Base-by-base conservation (phyloP, 2,797 vertebrate genomes). In the Tadarida brasiliensis region DNA sequence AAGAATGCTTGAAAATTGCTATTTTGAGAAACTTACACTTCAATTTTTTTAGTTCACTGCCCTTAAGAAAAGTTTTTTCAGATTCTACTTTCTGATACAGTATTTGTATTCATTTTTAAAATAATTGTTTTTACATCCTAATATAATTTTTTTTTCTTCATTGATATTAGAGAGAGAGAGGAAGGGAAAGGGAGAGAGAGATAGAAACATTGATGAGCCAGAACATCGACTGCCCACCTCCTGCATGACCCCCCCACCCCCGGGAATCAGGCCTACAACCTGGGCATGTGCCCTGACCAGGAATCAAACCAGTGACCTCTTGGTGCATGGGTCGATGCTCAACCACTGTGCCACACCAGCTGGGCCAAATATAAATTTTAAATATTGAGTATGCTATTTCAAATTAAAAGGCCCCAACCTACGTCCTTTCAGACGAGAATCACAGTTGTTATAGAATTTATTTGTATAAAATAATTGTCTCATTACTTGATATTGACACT, bases 1-100 rank as follows among this genome's bases (percentile, higher is more conserved):
- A 78, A 84, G n/a, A 84, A 88, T 22, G 14, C 30, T 68, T 81
- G 68, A 96, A 33, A 83, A 76, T 3, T 73, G 9, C 10, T 39
- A 65, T 70, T 82, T 20, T 61, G 44, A 96, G 54, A 84, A 83
- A 92, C 39, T 22, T 51, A 33, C 0, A 39, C 54, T 94, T 56
- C 24, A 90, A 49, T 20, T 57, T 86, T 85, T 76, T 59, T 26
- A 57, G 39, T 86, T 68, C 51, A 54, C 24, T 10, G 33, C 39
- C n/a, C 57, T 57, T 89, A 78, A 71, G n/a, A 74, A 70, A 65
- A 33, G n/a, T 39, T 76, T 92, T 57, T 73, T 89, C 63, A 84
- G 71, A 54, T 51, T 92, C 74, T 39, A 77, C 57, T 87, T 92
- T 85, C 49, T 33, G 24, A 90, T 83, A 17, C 1, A 86, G 7